Conservation (phyloP, 2,888 invertebrate species). For the Entomobrya proxima region DNA sequence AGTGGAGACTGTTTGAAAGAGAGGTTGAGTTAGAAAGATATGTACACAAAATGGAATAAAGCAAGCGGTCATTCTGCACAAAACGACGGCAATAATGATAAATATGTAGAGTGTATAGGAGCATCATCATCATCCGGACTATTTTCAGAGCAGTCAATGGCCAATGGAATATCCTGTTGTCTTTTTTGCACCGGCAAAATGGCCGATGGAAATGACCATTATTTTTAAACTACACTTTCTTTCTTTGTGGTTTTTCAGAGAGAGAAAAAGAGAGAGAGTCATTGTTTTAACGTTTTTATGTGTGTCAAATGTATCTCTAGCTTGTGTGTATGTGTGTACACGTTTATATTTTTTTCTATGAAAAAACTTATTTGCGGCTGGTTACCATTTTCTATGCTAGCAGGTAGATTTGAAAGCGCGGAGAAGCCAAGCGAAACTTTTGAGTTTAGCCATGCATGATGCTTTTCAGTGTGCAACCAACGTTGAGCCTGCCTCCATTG, state of each 20-base stretch:
- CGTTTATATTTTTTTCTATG: slow-evolving; percentile 7
- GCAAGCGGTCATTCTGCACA: slow-evolving; percentile 4
- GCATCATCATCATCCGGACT: slow-evolving; percentile 24
- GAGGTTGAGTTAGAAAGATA: not conserved
- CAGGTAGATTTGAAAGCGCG: slow-evolving; percentile 43
- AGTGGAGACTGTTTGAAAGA: not conserved
- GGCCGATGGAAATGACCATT: slow-evolving; percentile 33
- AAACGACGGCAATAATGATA: slow-evolving; percentile 1
- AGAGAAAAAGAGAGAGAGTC: not conserved
- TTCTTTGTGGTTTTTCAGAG: not conserved
- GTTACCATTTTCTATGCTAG: not conserved
- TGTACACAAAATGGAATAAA: not conserved
- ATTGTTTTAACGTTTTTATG: slow-evolving; percentile 37
- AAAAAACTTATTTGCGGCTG: not conserved
- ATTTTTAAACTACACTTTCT: slow-evolving; percentile 35
- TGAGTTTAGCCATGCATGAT: slow-evolving; percentile 39
- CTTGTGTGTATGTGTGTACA: no score
- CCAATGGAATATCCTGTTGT: slow-evolving; percentile 23
- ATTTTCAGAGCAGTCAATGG: slow-evolving; percentile 21
- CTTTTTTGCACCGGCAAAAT: not conserved
- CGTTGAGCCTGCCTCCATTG: no score
- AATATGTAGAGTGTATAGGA: not conserved
- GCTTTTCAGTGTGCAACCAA: slow-evolving; percentile 39
- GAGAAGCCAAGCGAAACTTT: slow-evolving; percentile 38
- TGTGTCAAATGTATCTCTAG: slow-evolving; percentile 6